Evolutionary conservation across 1,140 invertebrate species (phyloP).

Genomic region (Gyrodactylus salaris): DNA sequence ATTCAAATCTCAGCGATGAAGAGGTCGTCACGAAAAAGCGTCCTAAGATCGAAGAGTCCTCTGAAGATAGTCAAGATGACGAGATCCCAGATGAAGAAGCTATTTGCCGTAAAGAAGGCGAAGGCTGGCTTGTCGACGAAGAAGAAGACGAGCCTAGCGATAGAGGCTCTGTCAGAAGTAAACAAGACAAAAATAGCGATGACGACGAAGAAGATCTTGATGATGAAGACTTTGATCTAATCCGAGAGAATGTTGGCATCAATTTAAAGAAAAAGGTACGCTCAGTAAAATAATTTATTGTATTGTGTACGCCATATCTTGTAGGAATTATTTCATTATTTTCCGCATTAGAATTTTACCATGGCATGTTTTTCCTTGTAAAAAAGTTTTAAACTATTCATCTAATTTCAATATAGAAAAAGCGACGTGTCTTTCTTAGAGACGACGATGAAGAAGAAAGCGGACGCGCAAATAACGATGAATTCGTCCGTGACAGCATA

Average conservation of each 20-base stretch:
- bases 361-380: neutral
- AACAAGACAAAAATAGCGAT: slow-evolving; percentile 13
- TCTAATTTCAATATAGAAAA: neutral
- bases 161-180: slow-evolving; percentile 12
- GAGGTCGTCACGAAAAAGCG: neutral
- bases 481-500: slow-evolving; percentile 35
- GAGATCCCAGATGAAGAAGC: neutral
- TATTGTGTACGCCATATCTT: neutral
- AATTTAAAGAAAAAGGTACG: slow-evolving; percentile 45
- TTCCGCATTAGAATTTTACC: too few species aligned
- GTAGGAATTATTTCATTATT: neutral
- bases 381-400: neutral
- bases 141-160: slow-evolving; percentile 12
- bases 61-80: neutral
- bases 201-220: slow-evolving; percentile 41
- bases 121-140: slow-evolving; percentile 9
- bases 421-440: neutral
- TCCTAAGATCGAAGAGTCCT: neutral
- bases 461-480: slow-evolving; percentile 10
- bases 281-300: slow-evolving; percentile 11
- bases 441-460: slow-evolving; percentile 36
- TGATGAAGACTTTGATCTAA: slow-evolving; percentile 84
- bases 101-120: slow-evolving; percentile 10
- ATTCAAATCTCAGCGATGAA: neutral
- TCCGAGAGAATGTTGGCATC: slow-evolving; percentile 85